phyloP scores from a whole-genome alignment of 2,113 vertebrate species.

The Zeus faber region DNA sequence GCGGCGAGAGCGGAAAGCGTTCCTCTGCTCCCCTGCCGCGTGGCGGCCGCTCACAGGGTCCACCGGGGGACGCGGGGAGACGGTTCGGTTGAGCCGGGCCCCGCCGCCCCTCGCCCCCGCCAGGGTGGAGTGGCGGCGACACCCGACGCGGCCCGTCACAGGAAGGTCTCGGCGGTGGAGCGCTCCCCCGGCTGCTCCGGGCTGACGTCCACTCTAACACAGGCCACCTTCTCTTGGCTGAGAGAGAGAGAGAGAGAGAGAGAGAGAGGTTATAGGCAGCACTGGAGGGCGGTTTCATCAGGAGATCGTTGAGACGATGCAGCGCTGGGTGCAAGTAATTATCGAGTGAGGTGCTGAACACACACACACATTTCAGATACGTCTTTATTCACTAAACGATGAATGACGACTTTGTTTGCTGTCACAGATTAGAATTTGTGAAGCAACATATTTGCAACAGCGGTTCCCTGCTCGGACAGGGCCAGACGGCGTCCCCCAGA shows the following conservation, averaged over 20 bases:
- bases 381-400: no score
- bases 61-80: not conserved
- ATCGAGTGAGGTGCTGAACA: no score
- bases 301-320: constrained; percentile 9
- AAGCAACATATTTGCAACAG: no score
- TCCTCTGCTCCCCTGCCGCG: not conserved
- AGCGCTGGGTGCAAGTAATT: no score
- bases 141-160: constrained; percentile 68
- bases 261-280: not conserved
- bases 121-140: constrained; percentile 19
- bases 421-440: no score
- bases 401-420: no score
- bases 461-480: no score
- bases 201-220: constrained; percentile 85
- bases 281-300: constrained; percentile 9
- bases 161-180: constrained; percentile 84
- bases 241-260: constrained; percentile 37
- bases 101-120: constrained; percentile 7
- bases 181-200: constrained; percentile 74
- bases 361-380: no score
- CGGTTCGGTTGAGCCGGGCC: not conserved
- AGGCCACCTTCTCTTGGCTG: constrained; percentile 88
- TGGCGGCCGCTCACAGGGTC: not conserved
- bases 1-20: no score
- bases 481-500: no score